These are phyloP conservation scores for Drosophila infuscata DNA, from an alignment of 2,888 invertebrate genomes.

Conservation along the genomic window DNA sequence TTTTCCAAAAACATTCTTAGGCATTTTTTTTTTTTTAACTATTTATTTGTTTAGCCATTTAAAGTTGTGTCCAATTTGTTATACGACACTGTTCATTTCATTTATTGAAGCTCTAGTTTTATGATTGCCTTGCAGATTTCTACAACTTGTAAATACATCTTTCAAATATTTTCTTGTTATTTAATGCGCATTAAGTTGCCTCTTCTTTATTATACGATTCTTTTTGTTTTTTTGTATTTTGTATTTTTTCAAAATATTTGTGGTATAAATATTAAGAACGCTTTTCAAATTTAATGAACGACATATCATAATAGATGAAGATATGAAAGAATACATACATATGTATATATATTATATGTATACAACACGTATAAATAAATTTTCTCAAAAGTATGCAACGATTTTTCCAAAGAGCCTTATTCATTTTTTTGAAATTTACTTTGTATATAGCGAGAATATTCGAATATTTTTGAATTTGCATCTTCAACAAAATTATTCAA, in stretches of 20 bases:
- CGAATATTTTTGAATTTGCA: background rate
- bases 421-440: conserved; percentile 6
- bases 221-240: background rate
- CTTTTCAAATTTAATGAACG: conserved; percentile 6
- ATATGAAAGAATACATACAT: conserved; percentile 16
- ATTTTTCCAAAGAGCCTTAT: background rate
- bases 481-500: conserved; percentile 1
- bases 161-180: conserved; percentile 54
- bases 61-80: conserved; percentile 82
- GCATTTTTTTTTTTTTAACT: conserved; percentile 47
- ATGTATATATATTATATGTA: conserved; percentile 10
- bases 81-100: conserved; percentile 62
- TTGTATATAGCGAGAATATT: conserved; percentile 3
- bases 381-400: conserved; percentile 64
- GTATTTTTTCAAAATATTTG: conserved; percentile 6
- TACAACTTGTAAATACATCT: conserved; percentile 79
- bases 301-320: conserved; percentile 10
- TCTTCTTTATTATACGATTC: conserved; percentile 50
- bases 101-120: conserved; percentile 84
- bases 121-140: conserved; percentile 85
- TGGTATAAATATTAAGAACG: conserved; percentile 5
- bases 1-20: conserved; percentile 74
- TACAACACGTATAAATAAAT: conserved; percentile 13
- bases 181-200: conserved; percentile 34
- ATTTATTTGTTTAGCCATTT: conserved; percentile 42